phyloP scores from a whole-genome alignment of 2,797 vertebrate species.

The Megaceryle alcyon region DNA sequence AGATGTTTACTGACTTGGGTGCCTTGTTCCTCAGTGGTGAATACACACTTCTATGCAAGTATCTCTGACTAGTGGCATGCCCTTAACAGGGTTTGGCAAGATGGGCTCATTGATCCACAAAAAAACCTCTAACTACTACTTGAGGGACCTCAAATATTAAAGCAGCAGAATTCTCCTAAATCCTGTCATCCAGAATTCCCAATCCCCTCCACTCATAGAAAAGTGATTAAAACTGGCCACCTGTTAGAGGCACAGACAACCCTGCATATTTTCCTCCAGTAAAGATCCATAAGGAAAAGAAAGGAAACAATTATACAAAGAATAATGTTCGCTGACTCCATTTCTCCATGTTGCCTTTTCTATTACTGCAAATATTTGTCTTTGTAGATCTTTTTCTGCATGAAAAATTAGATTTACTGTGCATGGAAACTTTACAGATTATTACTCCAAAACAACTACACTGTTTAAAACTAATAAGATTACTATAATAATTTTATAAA shows the following conservation, averaged over 20 bases:
- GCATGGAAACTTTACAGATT: not conserved
- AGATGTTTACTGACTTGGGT: not conserved
- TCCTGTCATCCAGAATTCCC: not conserved
- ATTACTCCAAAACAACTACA: not conserved
- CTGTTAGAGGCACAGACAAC: not conserved
- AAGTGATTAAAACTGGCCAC: not conserved
- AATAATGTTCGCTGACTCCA: not conserved
- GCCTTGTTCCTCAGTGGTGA: not conserved
- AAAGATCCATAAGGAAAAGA: not conserved
- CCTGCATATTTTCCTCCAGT: not conserved
- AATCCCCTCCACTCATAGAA: not conserved
- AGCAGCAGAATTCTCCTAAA: not conserved
- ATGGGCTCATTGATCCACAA: not conserved
- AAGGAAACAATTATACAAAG: not conserved
- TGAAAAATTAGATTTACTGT: not conserved
- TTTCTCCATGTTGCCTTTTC: conserved; percentile 2
- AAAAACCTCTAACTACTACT: not conserved
- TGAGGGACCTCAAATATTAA: not conserved
- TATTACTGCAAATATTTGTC: conserved; percentile 45
- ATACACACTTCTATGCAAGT: fast-evolving
- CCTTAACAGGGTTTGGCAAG: not conserved
- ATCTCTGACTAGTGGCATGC: not conserved
- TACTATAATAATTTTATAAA: not conserved
- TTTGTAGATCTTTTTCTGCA: not conserved
- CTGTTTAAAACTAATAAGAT: not conserved